These are phyloP conservation scores for Germaria angustata DNA, from an alignment of 2,888 invertebrate genomes.

Conservation along the genomic window DNA sequence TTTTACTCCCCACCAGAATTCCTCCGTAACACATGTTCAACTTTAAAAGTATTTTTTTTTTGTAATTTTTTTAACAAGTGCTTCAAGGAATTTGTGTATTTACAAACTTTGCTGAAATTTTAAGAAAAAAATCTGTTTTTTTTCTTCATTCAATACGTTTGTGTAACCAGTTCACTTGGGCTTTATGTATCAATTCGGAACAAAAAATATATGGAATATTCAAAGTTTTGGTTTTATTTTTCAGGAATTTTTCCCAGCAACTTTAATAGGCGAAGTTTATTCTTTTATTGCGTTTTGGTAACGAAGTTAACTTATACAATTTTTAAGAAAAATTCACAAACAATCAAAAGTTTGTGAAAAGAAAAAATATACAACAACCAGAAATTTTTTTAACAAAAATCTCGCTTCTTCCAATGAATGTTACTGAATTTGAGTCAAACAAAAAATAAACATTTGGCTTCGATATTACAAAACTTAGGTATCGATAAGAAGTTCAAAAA, in stretches of 20 bases:
- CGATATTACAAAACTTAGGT: background rate
- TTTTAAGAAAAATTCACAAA: background rate
- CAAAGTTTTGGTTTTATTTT: background rate
- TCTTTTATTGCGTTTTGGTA: background rate
- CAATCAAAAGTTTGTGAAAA: constrained; percentile 17
- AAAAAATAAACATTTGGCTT: background rate
- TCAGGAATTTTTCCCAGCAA: constrained; percentile 9
- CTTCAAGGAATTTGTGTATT: background rate
- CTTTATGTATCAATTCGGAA: background rate
- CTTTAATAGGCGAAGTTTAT: constrained; percentile 26
- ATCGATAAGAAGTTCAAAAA: background rate
- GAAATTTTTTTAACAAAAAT: background rate
- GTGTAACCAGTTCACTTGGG: background rate
- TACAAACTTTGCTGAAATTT: background rate
- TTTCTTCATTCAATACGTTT: background rate
- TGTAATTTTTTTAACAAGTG: background rate
- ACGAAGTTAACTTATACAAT: constrained; percentile 15
- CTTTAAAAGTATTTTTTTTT: too few species aligned
- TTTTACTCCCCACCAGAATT: background rate
- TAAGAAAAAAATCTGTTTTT: background rate
- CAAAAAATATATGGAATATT: background rate
- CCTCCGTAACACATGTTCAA: background rate
- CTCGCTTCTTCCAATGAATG: background rate
- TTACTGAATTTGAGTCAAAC: background rate
- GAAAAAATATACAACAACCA: background rate